Evolutionary conservation across 2,888 invertebrate genomes (phyloP), one percentile per base, ranked within the genome.

Genomic region (Chironomus riparius): DNA sequence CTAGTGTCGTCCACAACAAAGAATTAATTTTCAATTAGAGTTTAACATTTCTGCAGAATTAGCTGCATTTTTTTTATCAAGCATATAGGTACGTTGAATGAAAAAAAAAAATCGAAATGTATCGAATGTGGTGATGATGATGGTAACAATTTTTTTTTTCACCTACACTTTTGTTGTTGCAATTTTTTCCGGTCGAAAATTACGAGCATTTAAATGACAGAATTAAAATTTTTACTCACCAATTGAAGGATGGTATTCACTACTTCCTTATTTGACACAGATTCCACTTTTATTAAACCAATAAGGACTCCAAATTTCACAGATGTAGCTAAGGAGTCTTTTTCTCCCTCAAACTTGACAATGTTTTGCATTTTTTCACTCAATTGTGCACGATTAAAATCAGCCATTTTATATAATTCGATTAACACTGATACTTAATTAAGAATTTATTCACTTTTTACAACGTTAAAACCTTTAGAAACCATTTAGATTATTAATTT

Each of bases 351-450:
- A 18, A 68, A 68, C 68, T 68, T 68, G 15, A 62, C 72, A 62
- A 72, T 72, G 72, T 72, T 72, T 72, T 72, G 72, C 62, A 72
- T 62, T 62, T 72, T 72, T 72, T 72, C 72, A 62, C 72, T 72
- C 2, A 24, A 22, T 72, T 72, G 72, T 50, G 62, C 62, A 21
- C 72, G 56, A 38, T 50, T 62, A 10, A 72, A 24, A 18, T 72
- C 72, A 15, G 72, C 61, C 72, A 61, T 72, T 61, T 72, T 72
- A 15, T 62, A n/a, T 62, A 28, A 22, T 72, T 62, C 62, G 62
- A 38, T 62, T 3, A 62, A 50, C 24, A 22, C 38, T 22, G 18
- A 61, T 38, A 72, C 61, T 72, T 62, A 72, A 50, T 22, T 28
- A 72, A 38, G 22, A 50, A 62, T 62, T 72, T 72, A 38, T 72